phyloP scores from a whole-genome alignment of 2,797 vertebrate genomes.

The Hafferia zeledoni region DNA sequence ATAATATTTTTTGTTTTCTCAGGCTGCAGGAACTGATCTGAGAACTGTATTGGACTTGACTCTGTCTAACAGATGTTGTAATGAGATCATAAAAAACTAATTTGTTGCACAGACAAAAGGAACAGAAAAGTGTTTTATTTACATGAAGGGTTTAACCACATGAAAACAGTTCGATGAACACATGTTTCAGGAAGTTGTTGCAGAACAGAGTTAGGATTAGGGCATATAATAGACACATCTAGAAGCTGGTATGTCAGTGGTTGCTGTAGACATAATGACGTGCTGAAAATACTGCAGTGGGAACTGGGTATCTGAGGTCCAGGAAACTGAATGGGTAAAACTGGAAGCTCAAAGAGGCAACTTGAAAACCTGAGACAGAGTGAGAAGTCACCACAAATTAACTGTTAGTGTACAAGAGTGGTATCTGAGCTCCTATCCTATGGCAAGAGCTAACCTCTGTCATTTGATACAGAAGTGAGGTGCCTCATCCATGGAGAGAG shows the following conservation, averaged over 20 bases:
- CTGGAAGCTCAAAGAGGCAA: background rate
- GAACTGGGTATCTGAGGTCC: background rate
- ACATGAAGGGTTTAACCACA: background rate
- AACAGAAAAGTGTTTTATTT: constrained; percentile 41
- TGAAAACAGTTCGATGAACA: background rate
- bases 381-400: background rate
- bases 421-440: background rate
- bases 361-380: background rate
- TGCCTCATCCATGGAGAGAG: background rate
- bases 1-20: constrained; percentile 31
- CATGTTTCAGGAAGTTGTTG: background rate
- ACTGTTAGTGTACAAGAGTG: background rate
- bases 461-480: background rate
- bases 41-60: constrained; percentile 15
- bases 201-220: background rate
- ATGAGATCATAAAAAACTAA: constrained; percentile 29
- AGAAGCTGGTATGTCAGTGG: background rate
- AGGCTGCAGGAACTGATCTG: constrained; percentile 27
- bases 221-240: background rate
- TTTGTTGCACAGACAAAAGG: background rate
- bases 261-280: background rate
- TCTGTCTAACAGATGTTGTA: constrained; percentile 49
- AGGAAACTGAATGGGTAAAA: background rate
- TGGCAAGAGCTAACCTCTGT: background rate
- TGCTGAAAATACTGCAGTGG: background rate